phyloP scores from a whole-genome alignment of 2,888 invertebrate genomes.

The Hirtodrosophila trivittata region DNA sequence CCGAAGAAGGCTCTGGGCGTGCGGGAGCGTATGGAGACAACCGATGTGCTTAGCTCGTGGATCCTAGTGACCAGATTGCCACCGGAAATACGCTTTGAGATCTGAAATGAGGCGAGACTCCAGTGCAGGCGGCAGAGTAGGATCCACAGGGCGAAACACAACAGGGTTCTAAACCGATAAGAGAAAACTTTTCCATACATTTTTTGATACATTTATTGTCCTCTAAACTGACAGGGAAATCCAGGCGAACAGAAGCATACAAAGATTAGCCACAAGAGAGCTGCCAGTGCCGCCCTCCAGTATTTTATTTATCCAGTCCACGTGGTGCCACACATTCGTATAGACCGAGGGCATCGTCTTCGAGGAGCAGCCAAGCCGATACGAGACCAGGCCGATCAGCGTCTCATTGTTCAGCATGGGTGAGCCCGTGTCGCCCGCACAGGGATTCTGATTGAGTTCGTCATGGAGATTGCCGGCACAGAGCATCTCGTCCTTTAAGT shows the following conservation, averaged over 20 bases:
- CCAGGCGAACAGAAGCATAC: not conserved
- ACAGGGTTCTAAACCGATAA: too few species aligned
- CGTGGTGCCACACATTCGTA: conserved; percentile 52
- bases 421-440: conserved; percentile 60
- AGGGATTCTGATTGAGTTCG: conserved; percentile 34
- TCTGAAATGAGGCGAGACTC: not conserved
- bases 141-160: too few species aligned
- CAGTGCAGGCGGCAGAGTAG: too few species aligned
- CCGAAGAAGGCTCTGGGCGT: conserved; percentile 50
- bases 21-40: conserved; percentile 60
- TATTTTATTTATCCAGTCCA: conserved; percentile 38
- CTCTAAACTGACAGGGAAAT: not conserved
- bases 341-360: conserved; percentile 43
- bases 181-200: not conserved
- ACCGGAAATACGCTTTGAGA: conserved; percentile 17
- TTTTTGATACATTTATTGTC: conserved; percentile 1
- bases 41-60: conserved; percentile 2
- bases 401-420: conserved; percentile 49
- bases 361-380: conserved; percentile 53
- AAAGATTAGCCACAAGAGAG: not conserved
- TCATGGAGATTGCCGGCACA: conserved; percentile 50
- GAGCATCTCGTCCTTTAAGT: conserved; percentile 44
- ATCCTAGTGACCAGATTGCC: not conserved
- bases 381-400: conserved; percentile 49
- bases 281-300: conserved; percentile 3